Conservation (phyloP, 2,888 invertebrate genomes). For the Cryptus viduatorius region DNA sequence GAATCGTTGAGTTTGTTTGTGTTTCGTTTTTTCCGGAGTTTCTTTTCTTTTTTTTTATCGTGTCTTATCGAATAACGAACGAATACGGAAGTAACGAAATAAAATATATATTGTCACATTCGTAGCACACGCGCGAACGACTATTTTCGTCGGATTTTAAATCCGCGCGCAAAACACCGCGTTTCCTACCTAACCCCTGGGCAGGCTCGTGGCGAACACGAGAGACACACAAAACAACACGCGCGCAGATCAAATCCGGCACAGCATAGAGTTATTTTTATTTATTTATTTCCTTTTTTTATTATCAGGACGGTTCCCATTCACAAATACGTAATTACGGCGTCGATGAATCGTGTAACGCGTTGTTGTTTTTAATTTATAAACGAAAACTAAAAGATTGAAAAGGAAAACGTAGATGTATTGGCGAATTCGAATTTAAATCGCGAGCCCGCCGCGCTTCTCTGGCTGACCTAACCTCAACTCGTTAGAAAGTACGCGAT, state of each 20-base stretch:
- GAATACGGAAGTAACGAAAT: not conserved
- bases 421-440: slow-evolving; percentile 55
- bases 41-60: not conserved
- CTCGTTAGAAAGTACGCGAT: slow-evolving; percentile 35
- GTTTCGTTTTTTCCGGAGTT: not conserved
- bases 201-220: slow-evolving; percentile 53
- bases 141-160: slow-evolving; percentile 38
- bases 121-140: slow-evolving; percentile 45
- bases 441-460: slow-evolving; percentile 61
- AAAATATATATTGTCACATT: slow-evolving; percentile 33
- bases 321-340: not conserved
- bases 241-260: slow-evolving; percentile 57
- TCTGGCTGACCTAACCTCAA: slow-evolving; percentile 64
- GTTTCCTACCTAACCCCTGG: slow-evolving; percentile 61
- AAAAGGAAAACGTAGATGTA: not conserved
- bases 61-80: not conserved
- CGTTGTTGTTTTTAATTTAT: not conserved
- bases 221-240: slow-evolving; percentile 60
- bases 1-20: not conserved
- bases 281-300: not conserved
- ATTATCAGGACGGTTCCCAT: not conserved
- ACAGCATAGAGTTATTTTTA: slow-evolving; percentile 54
- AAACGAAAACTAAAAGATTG: not conserved
- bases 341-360: too few relatives aligned
- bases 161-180: slow-evolving; percentile 59